phyloP scores from a whole-genome alignment of 92 coral and sea anemone species.

The Hydrozoanthus gracilis region DNA sequence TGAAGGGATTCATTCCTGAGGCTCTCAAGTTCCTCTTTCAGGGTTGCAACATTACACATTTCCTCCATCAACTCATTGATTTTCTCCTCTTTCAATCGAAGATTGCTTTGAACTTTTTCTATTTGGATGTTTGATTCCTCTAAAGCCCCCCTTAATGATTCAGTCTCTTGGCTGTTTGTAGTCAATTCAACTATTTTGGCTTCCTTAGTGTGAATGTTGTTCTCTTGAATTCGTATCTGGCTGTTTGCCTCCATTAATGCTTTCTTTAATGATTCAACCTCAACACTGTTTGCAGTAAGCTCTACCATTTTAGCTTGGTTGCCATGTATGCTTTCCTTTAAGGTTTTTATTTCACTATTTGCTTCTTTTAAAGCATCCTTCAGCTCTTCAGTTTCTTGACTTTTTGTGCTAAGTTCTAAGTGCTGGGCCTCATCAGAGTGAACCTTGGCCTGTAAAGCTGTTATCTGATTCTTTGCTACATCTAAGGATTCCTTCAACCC shows the following conservation, averaged over 20 bases:
- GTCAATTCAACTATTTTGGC: neutral
- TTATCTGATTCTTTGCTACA: neutral
- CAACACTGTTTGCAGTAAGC: neutral
- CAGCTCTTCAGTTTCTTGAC: neutral
- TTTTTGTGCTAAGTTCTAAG: neutral
- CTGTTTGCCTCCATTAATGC: conserved; percentile 28
- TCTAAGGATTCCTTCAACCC: conserved; percentile 26
- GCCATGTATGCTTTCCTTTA: neutral
- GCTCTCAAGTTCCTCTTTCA: neutral
- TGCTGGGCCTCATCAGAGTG: neutral
- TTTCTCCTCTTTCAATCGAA: neutral
- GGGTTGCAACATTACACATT: neutral
- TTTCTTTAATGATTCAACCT: neutral
- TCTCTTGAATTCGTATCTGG: neutral
- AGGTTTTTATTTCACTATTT: neutral
- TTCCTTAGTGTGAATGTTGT: neutral
- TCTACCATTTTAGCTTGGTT: neutral
- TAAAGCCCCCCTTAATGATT: neutral
- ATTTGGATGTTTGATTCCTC: neutral
- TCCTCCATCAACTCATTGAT: neutral
- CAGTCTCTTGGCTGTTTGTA: neutral
- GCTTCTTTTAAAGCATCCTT: conserved; percentile 22
- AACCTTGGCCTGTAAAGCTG: conserved; percentile 1
- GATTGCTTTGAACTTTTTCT: neutral
- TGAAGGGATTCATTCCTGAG: no score